Conservation (phyloP, 2,113 vertebrate genomes). For the Oxyruncus cristatus region DNA sequence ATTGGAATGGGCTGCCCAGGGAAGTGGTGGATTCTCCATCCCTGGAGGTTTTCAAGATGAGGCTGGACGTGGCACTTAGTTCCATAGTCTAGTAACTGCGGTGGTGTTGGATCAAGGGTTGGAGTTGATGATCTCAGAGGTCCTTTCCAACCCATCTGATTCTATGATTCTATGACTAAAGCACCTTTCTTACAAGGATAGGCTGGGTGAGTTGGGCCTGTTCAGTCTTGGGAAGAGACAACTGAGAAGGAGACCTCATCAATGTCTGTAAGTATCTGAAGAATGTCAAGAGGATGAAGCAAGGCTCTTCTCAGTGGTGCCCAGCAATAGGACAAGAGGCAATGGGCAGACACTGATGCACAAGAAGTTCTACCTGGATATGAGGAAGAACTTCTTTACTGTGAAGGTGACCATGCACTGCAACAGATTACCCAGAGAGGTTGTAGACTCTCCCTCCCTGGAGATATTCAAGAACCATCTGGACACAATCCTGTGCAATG, state of each 20-base stretch:
- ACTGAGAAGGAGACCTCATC: no score
- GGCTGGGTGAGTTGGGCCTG: neutral
- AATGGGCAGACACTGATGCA: neutral
- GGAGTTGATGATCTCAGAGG: no score
- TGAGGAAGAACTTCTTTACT: neutral
- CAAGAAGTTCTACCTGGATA: no score
- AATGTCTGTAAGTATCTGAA: neutral
- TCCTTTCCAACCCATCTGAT: no score
- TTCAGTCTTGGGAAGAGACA: neutral
- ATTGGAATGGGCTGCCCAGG: no score
- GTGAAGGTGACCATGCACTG: fast-evolving
- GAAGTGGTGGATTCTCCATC: no score
- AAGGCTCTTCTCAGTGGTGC: fast-evolving
- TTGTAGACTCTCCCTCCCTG: neutral
- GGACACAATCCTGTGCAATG: neutral
- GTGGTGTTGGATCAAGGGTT: no score
- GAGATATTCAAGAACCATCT: neutral
- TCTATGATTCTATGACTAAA: no score
- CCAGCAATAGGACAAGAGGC: neutral
- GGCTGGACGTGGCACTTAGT: no score
- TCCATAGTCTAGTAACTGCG: no score
- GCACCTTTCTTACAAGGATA: neutral
- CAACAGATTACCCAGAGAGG: neutral
- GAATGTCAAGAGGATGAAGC: neutral
- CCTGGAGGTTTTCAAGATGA: no score